Evolutionary conservation across 2,797 vertebrate genomes (phyloP), one percentile per base, ranked within the genome.

Genomic region (Dendrocincla fuliginosa): DNA sequence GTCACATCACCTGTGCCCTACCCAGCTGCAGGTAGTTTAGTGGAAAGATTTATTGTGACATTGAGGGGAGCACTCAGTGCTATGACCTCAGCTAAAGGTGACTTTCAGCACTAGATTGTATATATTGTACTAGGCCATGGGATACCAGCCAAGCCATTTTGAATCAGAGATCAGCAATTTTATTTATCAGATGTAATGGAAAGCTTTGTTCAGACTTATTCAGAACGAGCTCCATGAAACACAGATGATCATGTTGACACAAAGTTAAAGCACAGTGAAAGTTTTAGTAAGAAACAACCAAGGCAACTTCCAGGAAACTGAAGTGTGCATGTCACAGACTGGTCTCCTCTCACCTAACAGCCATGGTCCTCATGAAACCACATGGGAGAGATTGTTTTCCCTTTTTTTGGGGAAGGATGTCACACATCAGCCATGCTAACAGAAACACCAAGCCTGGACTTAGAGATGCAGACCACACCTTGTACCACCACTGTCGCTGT

Each of bases 261-360:
- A 6, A 75, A n/a, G 17, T 53, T 56, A 41, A 4, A 32, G 24
- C 27, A 24, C n/a, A 68, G 84, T 49, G 50, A 32, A 77, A 68
- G 37, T 50, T 28, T 64, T 28, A n/a, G 14, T 39, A 23, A 76
- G 47, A 30, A 89, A 20, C 27, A 59, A 5, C 3, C 6, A 15
- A 33, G 42, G 13, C 16, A 55, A 17, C 19, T 76, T 69, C n/a
- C 35, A 76, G 20, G 47, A 64, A 42, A 18, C 42, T 35, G 28
- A 47, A 55, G 17, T 0, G 1, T 19, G 10, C 2, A 0, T 49
- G 22, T 30, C 73, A 44, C 27, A 70, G 42, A 6, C 30, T 33
- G 27, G 9, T 63, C 52, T 28, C 28, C 13, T 74, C 25, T 57
- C 30, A 20, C 28, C 44, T 47, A 13, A 22, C 30, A 68, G 18